Conservation (phyloP, 1,140 invertebrate species). For the Neuroterus valhalla region DNA sequence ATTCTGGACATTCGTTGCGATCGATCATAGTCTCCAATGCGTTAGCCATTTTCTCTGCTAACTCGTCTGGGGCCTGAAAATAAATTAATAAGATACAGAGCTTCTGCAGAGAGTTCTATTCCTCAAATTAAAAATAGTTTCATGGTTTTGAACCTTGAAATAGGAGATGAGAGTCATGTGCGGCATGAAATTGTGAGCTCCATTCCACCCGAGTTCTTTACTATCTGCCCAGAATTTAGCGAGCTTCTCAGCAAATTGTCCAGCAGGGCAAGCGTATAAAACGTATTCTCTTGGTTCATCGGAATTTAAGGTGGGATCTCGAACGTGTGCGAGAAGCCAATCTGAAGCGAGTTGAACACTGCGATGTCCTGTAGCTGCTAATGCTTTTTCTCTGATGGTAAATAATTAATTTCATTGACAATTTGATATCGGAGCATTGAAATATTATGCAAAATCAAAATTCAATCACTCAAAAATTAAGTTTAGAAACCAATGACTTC, state of each 20-base stretch:
- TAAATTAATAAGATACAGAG: background rate
- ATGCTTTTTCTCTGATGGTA: conserved; percentile 84
- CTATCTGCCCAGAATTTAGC: conserved; percentile 88
- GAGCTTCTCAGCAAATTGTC: conserved; percentile 82
- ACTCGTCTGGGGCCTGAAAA: conserved; percentile 83
- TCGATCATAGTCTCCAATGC: conserved; percentile 82
- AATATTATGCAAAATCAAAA: background rate
- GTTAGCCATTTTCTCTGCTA: conserved; percentile 79
- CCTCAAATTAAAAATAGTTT: conserved; percentile 27
- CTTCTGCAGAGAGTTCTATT: conserved; percentile 25
- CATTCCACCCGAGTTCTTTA: conserved; percentile 87
- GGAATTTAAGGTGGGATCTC: conserved; percentile 86
- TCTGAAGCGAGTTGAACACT: conserved; percentile 91
- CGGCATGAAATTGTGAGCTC: conserved; percentile 90
- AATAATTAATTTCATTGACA: conserved; percentile 30
- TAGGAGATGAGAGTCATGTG: conserved; percentile 93
- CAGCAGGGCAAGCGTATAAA: conserved; percentile 89
- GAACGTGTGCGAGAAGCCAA: conserved; percentile 91
- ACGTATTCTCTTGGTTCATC: conserved; percentile 87
- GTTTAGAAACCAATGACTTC: background rate
- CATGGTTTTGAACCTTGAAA: conserved; percentile 86
- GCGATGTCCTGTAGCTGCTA: conserved; percentile 91
- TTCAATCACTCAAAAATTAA: background rate
- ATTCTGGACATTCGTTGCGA: conserved; percentile 78
- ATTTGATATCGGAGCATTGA: background rate